Conservation (phyloP, 1,140 invertebrate species). For the Cotesia glomerata region DNA sequence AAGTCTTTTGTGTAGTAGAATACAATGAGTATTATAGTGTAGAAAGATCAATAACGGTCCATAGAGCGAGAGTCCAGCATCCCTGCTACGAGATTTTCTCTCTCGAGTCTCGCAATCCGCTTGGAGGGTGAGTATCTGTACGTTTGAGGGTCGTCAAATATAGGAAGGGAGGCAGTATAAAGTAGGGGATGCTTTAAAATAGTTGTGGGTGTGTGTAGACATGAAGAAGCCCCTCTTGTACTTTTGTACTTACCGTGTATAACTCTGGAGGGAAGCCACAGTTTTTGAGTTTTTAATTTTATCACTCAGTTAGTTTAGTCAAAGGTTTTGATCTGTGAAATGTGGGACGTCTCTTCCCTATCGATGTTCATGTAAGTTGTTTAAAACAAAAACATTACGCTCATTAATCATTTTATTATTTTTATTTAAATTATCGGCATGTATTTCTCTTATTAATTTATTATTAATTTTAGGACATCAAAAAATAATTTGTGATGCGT, state of each 20-base stretch:
- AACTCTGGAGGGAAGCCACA: conserved; percentile 55
- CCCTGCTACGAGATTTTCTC: too few species aligned
- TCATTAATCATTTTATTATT: not conserved
- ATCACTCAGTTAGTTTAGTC: conserved; percentile 46
- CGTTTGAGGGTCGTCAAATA: too few species aligned
- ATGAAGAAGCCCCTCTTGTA: conserved; percentile 42
- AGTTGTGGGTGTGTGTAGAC: conserved; percentile 32
- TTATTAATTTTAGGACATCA: conserved; percentile 23
- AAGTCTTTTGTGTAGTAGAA: too few species aligned
- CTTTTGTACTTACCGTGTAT: conserved; percentile 20
- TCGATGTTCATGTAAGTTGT: conserved; percentile 39
- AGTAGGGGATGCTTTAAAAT: too few species aligned
- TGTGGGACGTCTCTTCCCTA: conserved; percentile 39
- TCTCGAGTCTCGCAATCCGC: too few species aligned
- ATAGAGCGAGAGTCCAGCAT: too few species aligned
- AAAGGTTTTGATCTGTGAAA: conserved; percentile 44
- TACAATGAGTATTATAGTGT: too few species aligned
- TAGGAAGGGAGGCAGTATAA: too few species aligned
- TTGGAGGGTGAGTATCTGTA: too few species aligned
- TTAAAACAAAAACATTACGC: conserved; percentile 1
- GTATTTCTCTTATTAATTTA: not conserved
- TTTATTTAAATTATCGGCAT: not conserved
- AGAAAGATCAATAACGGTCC: too few species aligned
- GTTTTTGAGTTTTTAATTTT: conserved; percentile 38
- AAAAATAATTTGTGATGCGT: conserved; percentile 45